Evolutionary conservation across 2,888 invertebrate species (phyloP).

Genomic region (Papilio protenor): DNA sequence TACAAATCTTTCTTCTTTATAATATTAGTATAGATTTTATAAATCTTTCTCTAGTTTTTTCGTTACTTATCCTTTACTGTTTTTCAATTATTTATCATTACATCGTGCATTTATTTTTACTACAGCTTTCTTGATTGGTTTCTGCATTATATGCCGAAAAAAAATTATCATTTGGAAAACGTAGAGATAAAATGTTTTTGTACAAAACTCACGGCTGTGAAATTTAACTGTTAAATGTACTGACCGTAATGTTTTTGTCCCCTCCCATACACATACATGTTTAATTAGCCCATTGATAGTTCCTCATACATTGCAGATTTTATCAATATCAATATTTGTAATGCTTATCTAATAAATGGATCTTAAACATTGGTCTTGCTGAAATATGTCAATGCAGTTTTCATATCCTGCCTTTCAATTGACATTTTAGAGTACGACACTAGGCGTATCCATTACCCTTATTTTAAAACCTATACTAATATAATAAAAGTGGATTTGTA

Average conservation of each 20-base stretch:
- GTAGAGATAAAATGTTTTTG: no score
- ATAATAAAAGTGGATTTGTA: no score
- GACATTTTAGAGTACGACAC: not conserved
- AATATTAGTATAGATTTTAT: no score
- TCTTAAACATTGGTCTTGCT: not conserved
- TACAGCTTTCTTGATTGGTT: no score
- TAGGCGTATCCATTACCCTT: not conserved
- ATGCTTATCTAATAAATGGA: not conserved
- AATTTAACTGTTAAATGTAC: not conserved
- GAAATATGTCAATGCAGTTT: not conserved
- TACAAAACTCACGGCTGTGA: not conserved
- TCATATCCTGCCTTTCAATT: not conserved
- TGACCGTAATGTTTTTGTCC: not conserved
- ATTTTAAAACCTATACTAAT: not conserved
- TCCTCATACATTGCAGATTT: slow-evolving; percentile 15
- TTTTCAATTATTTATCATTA: no score
- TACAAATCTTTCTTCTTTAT: no score
- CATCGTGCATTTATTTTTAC: no score
- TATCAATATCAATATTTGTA: not conserved
- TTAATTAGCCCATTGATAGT: not conserved
- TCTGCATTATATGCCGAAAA: no score
- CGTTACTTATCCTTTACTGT: no score
- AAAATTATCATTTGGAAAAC: no score
- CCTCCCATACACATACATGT: not conserved
- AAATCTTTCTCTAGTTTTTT: not conserved